Base-by-base conservation (phyloP, 2,888 invertebrate genomes). In the Trichopoda pennipes region DNA sequence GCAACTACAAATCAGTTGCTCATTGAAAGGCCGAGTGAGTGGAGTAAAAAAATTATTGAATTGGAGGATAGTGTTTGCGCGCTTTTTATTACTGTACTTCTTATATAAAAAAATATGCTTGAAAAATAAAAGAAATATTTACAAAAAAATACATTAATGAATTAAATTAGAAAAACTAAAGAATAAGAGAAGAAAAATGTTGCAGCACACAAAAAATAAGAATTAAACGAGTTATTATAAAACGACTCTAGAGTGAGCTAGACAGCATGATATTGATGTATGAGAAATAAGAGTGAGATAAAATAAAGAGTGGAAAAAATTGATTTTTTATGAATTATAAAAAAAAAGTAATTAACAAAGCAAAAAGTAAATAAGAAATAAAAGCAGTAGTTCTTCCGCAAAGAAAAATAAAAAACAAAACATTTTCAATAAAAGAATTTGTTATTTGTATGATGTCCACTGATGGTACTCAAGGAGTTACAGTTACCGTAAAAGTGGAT, bases 1-100 rank as follows among this genome's bases (percentile, higher is more conserved):
- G 16, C 49, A 63, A 51, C 28, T 17, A 64, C 55, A 64, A 68
- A 23, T 86, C 85, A 86, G 86, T 86, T 84, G 85, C 86, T 86
- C 85, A 86, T 85, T 86, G 86, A 76, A 83, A 84, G 83, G 84
- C 86, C 84, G 85, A 85, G 86, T 86, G 86, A 86, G 86, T 86
- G 86, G 84, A 85, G 60, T 82, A 61, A 60, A 60, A 80, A 58
- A 81, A 32, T 19, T 9, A 53, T 1, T 23, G 28, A 63, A 28
- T 1, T 44, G 19, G 8, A 9, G 0, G 28, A 58, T 21, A 6
- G 10, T 49, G 10, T 61, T 66, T 73, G 73, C 79, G 82, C 82
- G 58, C 4, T 28, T 28, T 28, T 68, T 78, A 56, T 38, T 1
- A 4, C 21, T 42, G 1, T 14, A n/a, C 21, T 49, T 10, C 17